A percentile compares a stretch with the other conserved stretches of the same genome.
Conservation (phyloP, 2,888 invertebrate species). For the Drosophila nr. fundita region DNA sequence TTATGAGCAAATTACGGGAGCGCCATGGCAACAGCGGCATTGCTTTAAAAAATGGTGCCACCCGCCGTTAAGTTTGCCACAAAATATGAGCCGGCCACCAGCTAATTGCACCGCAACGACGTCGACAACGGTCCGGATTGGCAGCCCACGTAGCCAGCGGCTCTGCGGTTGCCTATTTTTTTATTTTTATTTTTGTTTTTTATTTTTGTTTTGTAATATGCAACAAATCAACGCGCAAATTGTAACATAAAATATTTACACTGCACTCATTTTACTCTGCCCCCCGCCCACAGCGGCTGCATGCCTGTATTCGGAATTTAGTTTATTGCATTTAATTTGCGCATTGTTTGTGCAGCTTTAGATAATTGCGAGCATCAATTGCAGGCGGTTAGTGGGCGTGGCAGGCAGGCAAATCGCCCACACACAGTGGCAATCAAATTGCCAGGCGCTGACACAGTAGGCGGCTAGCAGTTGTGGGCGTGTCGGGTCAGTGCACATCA, state of each 20-base stretch:
- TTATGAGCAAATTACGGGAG: conserved; percentile 79
- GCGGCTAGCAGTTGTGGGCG: conserved; percentile 51
- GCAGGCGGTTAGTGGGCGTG: conserved; percentile 40
- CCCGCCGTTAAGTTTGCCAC: conserved; percentile 47
- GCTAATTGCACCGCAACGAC: conserved; percentile 67
- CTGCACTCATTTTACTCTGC: conserved; percentile 26
- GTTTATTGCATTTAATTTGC: conserved; percentile 79
- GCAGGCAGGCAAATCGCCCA: conserved; percentile 51
- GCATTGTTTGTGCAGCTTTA: conserved; percentile 76
- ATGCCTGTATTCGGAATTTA: conserved; percentile 34
- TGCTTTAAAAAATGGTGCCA: conserved; percentile 44
- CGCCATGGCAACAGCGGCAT: conserved; percentile 60
- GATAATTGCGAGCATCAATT: conserved; percentile 78
- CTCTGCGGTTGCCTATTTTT: conserved; percentile 46
- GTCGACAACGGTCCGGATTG: conserved; percentile 22
- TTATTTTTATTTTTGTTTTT: background rate
- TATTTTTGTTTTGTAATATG: conserved; percentile 63
- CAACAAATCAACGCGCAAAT: conserved; percentile 77
- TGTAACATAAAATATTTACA: conserved; percentile 78
- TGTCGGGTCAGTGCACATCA: conserved; percentile 52
- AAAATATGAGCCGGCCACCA: conserved; percentile 56
- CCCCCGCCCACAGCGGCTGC: conserved; percentile 5
- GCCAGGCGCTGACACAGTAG: conserved; percentile 65
- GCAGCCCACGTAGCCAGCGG: conserved; percentile 70
- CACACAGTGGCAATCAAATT: conserved; percentile 72